These are phyloP conservation scores for Spisula subtruncata DNA, from an alignment of 2,888 invertebrate species.

Conservation along the genomic window DNA sequence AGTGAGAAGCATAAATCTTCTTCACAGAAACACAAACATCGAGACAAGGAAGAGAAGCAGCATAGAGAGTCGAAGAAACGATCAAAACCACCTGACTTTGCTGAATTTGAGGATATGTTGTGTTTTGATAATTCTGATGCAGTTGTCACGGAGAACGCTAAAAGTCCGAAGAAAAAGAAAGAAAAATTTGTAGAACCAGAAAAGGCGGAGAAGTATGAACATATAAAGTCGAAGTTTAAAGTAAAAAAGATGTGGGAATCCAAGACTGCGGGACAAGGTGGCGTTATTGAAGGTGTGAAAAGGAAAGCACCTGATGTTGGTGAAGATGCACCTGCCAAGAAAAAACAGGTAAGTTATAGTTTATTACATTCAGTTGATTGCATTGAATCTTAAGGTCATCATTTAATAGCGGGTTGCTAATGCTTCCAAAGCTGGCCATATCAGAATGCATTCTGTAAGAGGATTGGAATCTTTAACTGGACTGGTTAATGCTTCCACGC, in stretches of 20 bases:
- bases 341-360: slow-evolving; percentile 66
- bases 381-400: background rate
- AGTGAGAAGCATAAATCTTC: slow-evolving; percentile 26
- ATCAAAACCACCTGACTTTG: slow-evolving; percentile 23
- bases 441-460: background rate
- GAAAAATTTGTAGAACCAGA: slow-evolving; percentile 41
- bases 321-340: slow-evolving; percentile 58
- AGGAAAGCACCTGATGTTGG: slow-evolving; percentile 51
- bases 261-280: slow-evolving; percentile 62
- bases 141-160: slow-evolving; percentile 53
- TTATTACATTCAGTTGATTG: background rate
- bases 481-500: no score
- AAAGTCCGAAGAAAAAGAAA: slow-evolving; percentile 39
- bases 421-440: background rate
- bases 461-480: no score
- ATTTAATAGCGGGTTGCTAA: background rate
- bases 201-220: slow-evolving; percentile 68
- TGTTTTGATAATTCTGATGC: slow-evolving; percentile 75
- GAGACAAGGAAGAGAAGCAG: slow-evolving; percentile 31
- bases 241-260: slow-evolving; percentile 74
- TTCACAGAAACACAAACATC: slow-evolving; percentile 45
- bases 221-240: slow-evolving; percentile 74
- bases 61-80: slow-evolving; percentile 44
- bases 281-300: slow-evolving; percentile 56
- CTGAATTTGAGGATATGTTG: slow-evolving; percentile 65